Percentiles rank a stretch among this genome's conserved stretches.
Evolutionary conservation across 2,888 invertebrate genomes (phyloP).

Genomic region (Platycheirus albimanus): DNA sequence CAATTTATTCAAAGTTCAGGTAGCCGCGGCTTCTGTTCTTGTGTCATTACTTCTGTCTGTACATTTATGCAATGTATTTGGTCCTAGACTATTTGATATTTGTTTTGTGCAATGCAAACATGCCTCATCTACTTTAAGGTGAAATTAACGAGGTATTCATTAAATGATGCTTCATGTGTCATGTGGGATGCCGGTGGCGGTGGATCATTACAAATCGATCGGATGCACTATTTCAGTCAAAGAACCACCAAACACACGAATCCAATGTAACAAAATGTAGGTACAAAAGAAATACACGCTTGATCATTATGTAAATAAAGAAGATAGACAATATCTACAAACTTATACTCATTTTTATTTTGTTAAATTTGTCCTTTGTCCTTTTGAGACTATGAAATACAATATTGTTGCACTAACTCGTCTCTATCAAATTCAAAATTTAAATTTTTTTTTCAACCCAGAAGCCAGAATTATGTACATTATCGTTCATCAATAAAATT

Average conservation of each 20-base stretch:
- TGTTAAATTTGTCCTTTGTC: too few species aligned
- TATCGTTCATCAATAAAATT: too few species aligned
- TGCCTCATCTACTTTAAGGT: constrained; percentile 24
- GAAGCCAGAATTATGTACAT: too few species aligned
- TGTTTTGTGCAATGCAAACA: constrained; percentile 41
- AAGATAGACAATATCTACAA: too few species aligned
- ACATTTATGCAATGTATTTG: constrained; percentile 27
- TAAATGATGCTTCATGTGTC: constrained; percentile 11
- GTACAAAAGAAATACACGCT: background rate
- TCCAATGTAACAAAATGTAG: background rate
- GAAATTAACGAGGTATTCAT: constrained; percentile 39
- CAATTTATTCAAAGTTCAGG: constrained; percentile 10
- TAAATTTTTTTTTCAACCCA: too few species aligned
- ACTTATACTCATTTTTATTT: too few species aligned
- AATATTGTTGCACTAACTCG: too few species aligned
- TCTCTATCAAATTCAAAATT: too few species aligned
- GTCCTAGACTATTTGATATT: constrained; percentile 23
- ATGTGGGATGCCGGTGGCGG: too few species aligned
- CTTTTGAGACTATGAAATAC: too few species aligned
- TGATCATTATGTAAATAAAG: too few species aligned
- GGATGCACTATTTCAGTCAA: constrained; percentile 24
- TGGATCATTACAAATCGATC: constrained; percentile 59
- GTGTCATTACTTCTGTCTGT: background rate
- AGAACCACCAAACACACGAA: constrained; percentile 14
- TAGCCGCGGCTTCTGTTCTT: constrained; percentile 31